Conservation (phyloP, 2,888 invertebrate genomes). For the Cerceris ruficornis region DNA sequence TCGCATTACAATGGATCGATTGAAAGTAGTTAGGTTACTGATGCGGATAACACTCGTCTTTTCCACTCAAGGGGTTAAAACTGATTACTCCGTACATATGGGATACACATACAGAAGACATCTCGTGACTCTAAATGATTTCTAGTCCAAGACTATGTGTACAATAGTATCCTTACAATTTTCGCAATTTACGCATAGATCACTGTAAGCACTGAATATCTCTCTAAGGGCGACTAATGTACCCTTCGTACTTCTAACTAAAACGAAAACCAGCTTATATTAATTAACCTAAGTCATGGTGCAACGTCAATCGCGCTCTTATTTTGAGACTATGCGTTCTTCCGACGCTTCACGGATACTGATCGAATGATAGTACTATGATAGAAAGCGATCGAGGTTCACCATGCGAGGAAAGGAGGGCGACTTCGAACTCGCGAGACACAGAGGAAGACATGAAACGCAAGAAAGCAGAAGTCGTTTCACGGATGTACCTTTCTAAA, state of each 20-base stretch:
- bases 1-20: no score
- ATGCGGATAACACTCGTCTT: no score
- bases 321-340: conserved; percentile 22
- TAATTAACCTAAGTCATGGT: conserved; percentile 67
- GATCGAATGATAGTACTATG: conserved; percentile 34
- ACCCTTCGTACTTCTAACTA: background rate
- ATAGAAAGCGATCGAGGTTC: conserved; percentile 78
- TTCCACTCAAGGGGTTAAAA: no score
- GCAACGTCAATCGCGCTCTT: conserved; percentile 78
- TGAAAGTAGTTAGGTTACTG: no score
- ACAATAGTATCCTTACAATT: background rate
- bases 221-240: background rate
- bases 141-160: no score
- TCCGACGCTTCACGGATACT: conserved; percentile 8
- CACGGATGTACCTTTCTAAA: conserved; percentile 25
- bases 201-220: conserved; percentile 6
- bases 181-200: background rate
- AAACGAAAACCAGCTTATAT: conserved; percentile 21
- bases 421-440: conserved; percentile 2
- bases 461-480: conserved; percentile 29
- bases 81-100: no score
- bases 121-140: no score
- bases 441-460: conserved; percentile 5
- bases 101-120: no score
- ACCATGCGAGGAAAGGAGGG: conserved; percentile 65